Conservation (phyloP, 2,888 invertebrate genomes). For the Papilio protenor region DNA sequence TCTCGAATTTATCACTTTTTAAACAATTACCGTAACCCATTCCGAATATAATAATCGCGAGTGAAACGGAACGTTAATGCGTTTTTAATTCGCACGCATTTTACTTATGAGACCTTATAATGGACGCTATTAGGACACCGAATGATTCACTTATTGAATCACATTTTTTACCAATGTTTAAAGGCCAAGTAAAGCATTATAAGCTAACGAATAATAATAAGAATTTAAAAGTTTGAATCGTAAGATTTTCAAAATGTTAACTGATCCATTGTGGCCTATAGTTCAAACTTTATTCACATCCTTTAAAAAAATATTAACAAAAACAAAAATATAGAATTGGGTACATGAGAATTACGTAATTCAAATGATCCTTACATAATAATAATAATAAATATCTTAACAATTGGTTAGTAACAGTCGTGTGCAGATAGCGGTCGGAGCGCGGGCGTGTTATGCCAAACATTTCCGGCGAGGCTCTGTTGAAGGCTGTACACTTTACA, state of each 20-base stretch:
- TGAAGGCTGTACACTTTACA: conserved; percentile 28
- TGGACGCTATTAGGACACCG: conserved; percentile 32
- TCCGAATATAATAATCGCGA: conserved; percentile 17
- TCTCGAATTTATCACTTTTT: neutral
- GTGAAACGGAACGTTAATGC: conserved; percentile 41
- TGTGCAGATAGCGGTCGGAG: conserved; percentile 43
- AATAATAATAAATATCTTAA: conserved; percentile 15
- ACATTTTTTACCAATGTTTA: conserved; percentile 20
- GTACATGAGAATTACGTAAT: neutral
- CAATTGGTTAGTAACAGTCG: conserved; percentile 32
- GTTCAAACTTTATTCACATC: neutral
- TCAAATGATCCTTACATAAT: conserved; percentile 25
- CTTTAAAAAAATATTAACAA: neutral
- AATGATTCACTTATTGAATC: conserved; percentile 43
- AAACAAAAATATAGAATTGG: neutral
- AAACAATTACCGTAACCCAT: conserved; percentile 20
- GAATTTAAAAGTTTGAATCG: neutral
- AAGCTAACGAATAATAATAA: neutral
- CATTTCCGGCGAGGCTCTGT: conserved; percentile 56
- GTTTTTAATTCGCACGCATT: conserved; percentile 47
- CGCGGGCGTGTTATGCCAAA: conserved; percentile 57
- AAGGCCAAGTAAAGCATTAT: neutral
- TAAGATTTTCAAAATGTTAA: neutral
- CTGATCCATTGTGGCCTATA: neutral
- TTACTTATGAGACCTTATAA: conserved; percentile 23